Evolutionary conservation across 2,113 vertebrate species (phyloP), one percentile per base, ranked within the genome.

Genomic region (Heterotilapia buettikoferi): DNA sequence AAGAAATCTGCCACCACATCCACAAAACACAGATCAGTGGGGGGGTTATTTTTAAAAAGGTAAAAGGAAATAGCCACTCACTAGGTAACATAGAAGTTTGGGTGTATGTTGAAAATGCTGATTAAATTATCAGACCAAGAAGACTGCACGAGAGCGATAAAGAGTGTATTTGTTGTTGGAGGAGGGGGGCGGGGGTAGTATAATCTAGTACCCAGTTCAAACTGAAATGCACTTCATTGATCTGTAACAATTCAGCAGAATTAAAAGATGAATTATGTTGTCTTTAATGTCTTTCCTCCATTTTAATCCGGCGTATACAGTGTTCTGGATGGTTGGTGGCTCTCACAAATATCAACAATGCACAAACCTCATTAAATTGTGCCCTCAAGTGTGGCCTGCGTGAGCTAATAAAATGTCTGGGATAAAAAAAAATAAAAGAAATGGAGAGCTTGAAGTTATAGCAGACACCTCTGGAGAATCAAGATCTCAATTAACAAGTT

Each of bases 401-500:
- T 31, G 11, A 78, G 91, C 88, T 94, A 86, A 95, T 95, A 90
- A 94, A 94, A 93, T 87, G 91, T 92, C 71, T 26, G 84, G 33
- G 53, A 3, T 38, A 4, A 36, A 66, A 13, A 14, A 36, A 19
- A 61, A 12, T 43, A 83, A 90, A 89, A 90, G 63, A 85, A 91
- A 85, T 11, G 40, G 66, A 66, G 53, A 56, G 88, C 91, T 92
- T 73, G 87, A 92, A 87, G 86, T 94, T 91, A 40, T 16, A 68
- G 87, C 80, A 57, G 80, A 90, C 90, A 82, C 87, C 94, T 92
- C 95, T 12, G 87, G 92, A 93, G 93, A 84, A 90, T 92, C 66
- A 43, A 85, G 90, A 94, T 96, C 94, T 95, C 94, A 95, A 93
- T 97, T 95, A 96, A 94, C 91, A 94, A 95, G 93, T 95, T 93